Conservation (phyloP, 2,113 vertebrate genomes). For the Capreolus pygargus region DNA sequence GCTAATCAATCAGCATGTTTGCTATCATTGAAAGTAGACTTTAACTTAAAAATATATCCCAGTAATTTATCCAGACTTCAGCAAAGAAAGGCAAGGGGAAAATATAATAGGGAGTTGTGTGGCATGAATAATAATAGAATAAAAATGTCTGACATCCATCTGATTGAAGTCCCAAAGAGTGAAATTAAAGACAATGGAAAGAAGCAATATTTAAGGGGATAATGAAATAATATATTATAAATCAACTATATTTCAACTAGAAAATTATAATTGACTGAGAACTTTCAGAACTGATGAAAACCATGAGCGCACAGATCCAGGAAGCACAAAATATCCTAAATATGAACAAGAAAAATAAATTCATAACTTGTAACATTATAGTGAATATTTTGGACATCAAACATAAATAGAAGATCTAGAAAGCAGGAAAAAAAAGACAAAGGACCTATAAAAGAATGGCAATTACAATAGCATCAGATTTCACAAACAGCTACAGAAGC, state of each 20-base stretch:
- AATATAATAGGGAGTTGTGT: background rate
- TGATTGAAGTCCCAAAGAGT: background rate
- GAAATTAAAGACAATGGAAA: background rate
- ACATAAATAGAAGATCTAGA: background rate
- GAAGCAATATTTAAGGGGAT: background rate
- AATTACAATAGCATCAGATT: background rate
- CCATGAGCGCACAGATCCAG: background rate
- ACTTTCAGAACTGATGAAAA: slow-evolving; percentile 11
- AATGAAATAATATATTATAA: background rate
- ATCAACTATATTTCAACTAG: background rate
- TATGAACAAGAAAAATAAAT: background rate
- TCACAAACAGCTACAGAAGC: background rate
- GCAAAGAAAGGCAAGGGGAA: background rate
- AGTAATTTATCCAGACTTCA: background rate
- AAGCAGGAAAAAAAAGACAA: background rate
- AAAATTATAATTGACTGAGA: background rate
- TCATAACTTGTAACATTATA: background rate
- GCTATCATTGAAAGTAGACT: background rate
- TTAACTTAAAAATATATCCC: background rate
- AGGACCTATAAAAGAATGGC: background rate
- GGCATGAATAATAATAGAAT: background rate
- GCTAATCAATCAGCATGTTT: background rate
- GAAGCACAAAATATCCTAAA: background rate
- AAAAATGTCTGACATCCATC: background rate
- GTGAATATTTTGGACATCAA: background rate